A percentile compares a stretch with the other conserved stretches of the same genome.
phyloP scores from a whole-genome alignment of 2,113 vertebrate genomes.

The Phrynocephalus versicolor region DNA sequence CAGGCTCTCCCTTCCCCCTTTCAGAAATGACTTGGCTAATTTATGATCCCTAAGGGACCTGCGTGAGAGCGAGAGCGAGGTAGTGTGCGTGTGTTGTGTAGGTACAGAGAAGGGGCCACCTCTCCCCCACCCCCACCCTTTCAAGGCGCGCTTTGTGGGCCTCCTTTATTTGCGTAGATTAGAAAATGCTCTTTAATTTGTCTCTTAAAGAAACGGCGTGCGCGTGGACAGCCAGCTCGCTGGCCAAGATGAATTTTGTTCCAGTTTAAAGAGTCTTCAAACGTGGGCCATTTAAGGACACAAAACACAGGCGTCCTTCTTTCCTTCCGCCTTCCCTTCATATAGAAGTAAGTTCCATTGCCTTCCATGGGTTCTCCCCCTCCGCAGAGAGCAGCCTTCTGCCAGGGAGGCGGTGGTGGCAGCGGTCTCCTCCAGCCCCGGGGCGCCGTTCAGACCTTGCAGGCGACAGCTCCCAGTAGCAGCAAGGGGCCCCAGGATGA shows the following conservation, averaged over 20 bases:
- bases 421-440: neutral
- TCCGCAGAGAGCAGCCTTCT: neutral
- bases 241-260: neutral
- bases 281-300: slow-evolving; percentile 39
- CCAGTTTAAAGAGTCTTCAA: neutral
- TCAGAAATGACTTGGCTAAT: slow-evolving; percentile 48
- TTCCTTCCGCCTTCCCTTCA: neutral
- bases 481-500: neutral
- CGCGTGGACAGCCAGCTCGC: neutral
- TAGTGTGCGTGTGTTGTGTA: too few species aligned
- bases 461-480: neutral
- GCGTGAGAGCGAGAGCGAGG: neutral
- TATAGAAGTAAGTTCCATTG: neutral
- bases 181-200: neutral
- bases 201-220: neutral
- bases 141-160: slow-evolving; percentile 7
- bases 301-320: neutral
- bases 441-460: too few species aligned
- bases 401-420: neutral
- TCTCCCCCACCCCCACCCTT: too few species aligned
- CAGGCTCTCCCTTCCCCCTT: slow-evolving; percentile 8
- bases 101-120: neutral
- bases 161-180: neutral
- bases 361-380: neutral
- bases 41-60: slow-evolving; percentile 26